phyloP scores from a whole-genome alignment of 2,797 vertebrate genomes.

The Heteromormyrus szaboi region DNA sequence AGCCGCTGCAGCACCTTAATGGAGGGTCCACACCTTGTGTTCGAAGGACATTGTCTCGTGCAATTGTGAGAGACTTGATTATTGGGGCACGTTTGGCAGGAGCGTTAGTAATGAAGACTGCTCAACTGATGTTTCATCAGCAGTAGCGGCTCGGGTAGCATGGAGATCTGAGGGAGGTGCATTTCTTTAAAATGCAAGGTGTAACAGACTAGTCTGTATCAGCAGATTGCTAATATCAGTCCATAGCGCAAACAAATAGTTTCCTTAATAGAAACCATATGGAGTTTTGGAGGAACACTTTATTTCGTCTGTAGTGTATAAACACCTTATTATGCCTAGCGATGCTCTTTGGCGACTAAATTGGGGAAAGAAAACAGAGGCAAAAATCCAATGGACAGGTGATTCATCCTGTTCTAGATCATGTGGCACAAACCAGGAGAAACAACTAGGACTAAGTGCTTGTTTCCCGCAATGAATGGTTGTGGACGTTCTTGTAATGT shows the following conservation, averaged over 20 bases:
- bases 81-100: background rate
- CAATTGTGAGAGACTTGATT: background rate
- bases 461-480: background rate
- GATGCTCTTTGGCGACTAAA: background rate
- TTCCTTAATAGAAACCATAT: background rate
- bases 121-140: background rate
- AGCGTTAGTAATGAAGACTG: background rate
- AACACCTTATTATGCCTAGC: background rate
- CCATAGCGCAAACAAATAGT: background rate
- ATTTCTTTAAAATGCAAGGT: background rate
- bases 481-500: background rate
- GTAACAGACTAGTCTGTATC: background rate
- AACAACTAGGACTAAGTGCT: background rate
- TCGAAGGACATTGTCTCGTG: background rate
- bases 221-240: background rate
- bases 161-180: background rate
- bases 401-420: background rate
- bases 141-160: background rate
- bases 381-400: background rate
- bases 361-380: background rate
- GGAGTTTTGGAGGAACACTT: background rate
- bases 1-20: background rate
- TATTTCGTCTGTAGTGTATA: background rate
- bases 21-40: background rate
- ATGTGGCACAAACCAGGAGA: background rate